A percentile compares a stretch with the other conserved stretches of the same genome.
Conservation (phyloP, 1,140 invertebrate genomes). For the Pygmarrhopalites habei region DNA sequence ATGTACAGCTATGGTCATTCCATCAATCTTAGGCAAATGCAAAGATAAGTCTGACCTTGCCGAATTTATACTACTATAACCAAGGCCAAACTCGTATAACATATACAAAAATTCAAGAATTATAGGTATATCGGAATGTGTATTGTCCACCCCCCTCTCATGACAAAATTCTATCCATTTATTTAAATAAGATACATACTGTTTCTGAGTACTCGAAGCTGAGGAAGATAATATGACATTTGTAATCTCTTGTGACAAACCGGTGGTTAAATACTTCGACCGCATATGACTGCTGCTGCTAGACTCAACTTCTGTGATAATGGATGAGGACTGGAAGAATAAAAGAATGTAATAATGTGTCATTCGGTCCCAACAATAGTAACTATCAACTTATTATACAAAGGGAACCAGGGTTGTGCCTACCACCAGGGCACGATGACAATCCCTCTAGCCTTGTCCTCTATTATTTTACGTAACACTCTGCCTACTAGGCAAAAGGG, state of each 20-base stretch:
- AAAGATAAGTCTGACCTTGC: constrained; percentile 9
- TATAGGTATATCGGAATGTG: too few species aligned
- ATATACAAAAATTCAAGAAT: constrained; percentile 4
- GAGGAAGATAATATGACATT: too few species aligned
- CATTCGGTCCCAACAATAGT: background rate
- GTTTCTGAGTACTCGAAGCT: too few species aligned
- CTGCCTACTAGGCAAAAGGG: background rate
- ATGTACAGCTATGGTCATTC: background rate
- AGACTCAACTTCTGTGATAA: too few species aligned
- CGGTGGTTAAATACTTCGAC: too few species aligned
- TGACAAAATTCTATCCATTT: too few species aligned
- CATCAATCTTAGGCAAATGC: background rate
- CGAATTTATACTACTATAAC: constrained; percentile 20
- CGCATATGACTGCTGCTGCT: too few species aligned
- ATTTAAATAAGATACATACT: too few species aligned
- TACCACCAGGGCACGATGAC: background rate
- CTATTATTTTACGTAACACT: background rate
- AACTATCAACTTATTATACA: background rate
- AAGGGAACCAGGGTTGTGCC: background rate
- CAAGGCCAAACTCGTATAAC: background rate
- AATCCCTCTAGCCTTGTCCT: background rate
- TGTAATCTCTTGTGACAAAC: too few species aligned
- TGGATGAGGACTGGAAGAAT: background rate
- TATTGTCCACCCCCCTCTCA: too few species aligned
- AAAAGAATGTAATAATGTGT: background rate